Conservation (phyloP, 2,888 invertebrate species). For the Cephus pygmeus region DNA sequence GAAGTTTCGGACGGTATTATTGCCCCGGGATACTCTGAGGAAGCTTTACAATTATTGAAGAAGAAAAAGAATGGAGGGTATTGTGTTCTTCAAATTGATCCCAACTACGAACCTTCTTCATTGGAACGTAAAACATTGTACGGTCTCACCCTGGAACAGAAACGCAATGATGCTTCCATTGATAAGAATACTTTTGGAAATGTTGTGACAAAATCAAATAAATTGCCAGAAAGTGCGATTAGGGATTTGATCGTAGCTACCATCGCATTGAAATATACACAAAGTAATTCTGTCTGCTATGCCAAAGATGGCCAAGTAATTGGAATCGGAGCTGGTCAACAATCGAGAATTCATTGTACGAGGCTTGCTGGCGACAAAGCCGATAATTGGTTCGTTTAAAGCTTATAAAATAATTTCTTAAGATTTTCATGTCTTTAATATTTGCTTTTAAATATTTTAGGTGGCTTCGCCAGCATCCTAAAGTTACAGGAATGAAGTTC, state of each 20-base stretch:
- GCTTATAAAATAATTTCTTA: conserved; percentile 8
- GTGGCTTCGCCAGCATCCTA: conserved; percentile 95
- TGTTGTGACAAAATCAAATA: conserved; percentile 77
- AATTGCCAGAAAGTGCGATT: conserved; percentile 78
- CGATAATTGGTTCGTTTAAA: conserved; percentile 81
- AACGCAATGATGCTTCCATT: conserved; percentile 89
- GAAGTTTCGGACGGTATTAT: conserved; percentile 99
- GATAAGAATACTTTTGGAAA: conserved; percentile 82
- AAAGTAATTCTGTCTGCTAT: conserved; percentile 98
- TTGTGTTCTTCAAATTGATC: conserved; percentile 93
- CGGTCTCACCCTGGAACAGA: conserved; percentile 87
- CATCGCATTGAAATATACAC: conserved; percentile 96
- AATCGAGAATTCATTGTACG: conserved; percentile 98
- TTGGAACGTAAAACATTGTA: conserved; percentile 87
- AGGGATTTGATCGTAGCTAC: conserved; percentile 95
- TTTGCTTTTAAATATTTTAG: conserved; percentile 56
- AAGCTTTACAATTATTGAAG: conserved; percentile 85
- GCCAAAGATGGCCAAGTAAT: conserved; percentile 93
- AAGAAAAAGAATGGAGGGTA: conserved; percentile 96
- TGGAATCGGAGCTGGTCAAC: conserved; percentile 99
- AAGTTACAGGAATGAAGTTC: conserved; percentile 85
- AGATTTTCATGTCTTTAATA: conserved; percentile 4
- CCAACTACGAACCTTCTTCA: conserved; percentile 81
- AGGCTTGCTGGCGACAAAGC: conserved; percentile 97
- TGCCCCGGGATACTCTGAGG: conserved; percentile 89